Percentiles rank a stretch among this genome's conserved stretches.
phyloP scores from a whole-genome alignment of 2,888 invertebrate species.

The Pycnomerus fuliginosus region DNA sequence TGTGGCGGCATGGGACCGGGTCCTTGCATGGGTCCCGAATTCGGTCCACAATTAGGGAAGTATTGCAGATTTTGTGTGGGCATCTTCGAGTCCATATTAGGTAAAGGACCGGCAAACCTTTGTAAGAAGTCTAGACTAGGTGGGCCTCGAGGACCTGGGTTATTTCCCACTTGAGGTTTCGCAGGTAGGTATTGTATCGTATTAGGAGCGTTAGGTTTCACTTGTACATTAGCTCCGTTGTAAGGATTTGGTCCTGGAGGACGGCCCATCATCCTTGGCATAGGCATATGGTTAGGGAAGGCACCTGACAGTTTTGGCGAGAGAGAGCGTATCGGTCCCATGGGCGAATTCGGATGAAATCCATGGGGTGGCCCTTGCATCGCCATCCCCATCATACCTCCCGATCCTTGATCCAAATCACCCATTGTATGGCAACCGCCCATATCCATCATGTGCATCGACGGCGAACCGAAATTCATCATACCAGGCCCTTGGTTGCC shows the following conservation, averaged over 20 bases:
- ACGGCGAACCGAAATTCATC: slow-evolving; percentile 59
- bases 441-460: slow-evolving; percentile 54
- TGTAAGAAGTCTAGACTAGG: slow-evolving; percentile 89
- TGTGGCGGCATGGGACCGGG: slow-evolving; percentile 50
- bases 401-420: slow-evolving; percentile 46
- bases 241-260: slow-evolving; percentile 65
- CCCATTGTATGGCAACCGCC: slow-evolving; percentile 49
- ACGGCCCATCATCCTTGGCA: slow-evolving; percentile 64
- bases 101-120: slow-evolving; percentile 82
- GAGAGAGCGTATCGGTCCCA: slow-evolving; percentile 55
- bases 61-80: slow-evolving; percentile 70
- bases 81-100: slow-evolving; percentile 69
- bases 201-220: slow-evolving; percentile 95
- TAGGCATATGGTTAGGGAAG: slow-evolving; percentile 55
- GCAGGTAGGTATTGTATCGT: slow-evolving; percentile 98
- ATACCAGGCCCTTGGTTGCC: slow-evolving; percentile 54
- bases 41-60: slow-evolving; percentile 65
- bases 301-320: slow-evolving; percentile 67
- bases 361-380: slow-evolving; percentile 52
- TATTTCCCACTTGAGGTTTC: slow-evolving; percentile 79
- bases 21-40: slow-evolving; percentile 54
- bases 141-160: slow-evolving; percentile 79
- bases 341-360: slow-evolving; percentile 49
- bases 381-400: slow-evolving; percentile 48
- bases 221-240: slow-evolving; percentile 83